These are phyloP conservation scores for Tetragonula carbonaria DNA, from an alignment of 2,888 invertebrate genomes.

Conservation along the genomic window DNA sequence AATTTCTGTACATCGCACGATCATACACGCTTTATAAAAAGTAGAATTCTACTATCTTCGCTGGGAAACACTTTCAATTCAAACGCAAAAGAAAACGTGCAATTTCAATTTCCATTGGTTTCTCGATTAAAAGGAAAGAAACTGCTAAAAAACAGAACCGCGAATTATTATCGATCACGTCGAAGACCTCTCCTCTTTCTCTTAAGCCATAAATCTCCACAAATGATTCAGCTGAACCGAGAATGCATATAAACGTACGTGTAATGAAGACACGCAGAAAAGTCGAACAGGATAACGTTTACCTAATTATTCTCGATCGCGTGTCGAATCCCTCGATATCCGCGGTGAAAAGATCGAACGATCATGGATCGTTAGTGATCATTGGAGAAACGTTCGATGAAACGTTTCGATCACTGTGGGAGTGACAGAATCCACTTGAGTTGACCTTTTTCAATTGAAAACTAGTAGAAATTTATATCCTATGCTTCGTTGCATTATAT, in stretches of 20 bases:
- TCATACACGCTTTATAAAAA: neutral
- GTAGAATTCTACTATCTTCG: no score
- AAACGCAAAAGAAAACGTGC: no score
- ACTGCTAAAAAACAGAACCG: neutral
- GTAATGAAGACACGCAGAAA: neutral
- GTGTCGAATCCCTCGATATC: neutral
- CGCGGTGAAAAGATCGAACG: neutral
- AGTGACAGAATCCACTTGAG: neutral
- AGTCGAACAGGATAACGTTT: neutral
- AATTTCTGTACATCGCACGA: neutral
- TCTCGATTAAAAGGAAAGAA: neutral
- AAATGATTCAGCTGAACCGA: neutral
- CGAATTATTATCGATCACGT: neutral
- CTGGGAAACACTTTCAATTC: neutral
- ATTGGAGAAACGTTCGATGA: neutral
- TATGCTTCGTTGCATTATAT: no score
- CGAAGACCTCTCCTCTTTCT: neutral
- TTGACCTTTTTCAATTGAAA: neutral
- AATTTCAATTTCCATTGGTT: neutral
- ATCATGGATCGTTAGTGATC: neutral
- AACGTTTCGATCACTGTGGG: neutral
- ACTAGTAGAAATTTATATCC: no score
- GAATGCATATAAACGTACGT: neutral
- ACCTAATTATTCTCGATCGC: slow-evolving; percentile 11
- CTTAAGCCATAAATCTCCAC: neutral